phyloP scores from a whole-genome alignment of 2,888 invertebrate genomes.

The Liopterus haemorrhoidalis region DNA sequence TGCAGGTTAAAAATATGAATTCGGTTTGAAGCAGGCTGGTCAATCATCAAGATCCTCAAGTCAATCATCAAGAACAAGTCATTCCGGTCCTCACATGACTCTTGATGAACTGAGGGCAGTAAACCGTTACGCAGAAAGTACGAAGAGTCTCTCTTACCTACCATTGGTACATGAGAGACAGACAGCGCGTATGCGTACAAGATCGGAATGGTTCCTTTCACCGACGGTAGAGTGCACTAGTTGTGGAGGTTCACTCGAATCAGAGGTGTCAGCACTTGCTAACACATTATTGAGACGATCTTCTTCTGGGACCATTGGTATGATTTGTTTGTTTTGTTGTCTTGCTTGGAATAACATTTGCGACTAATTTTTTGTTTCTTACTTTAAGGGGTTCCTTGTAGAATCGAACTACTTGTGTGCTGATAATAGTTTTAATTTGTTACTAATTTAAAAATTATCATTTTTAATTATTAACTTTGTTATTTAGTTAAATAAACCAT shows the following conservation, averaged over 20 bases:
- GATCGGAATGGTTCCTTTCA: slow-evolving; percentile 95
- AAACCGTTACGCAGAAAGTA: slow-evolving; percentile 87
- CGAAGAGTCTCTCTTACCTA: slow-evolving; percentile 83
- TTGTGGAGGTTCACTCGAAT: slow-evolving; percentile 45
- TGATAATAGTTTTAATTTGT: too few relatives aligned
- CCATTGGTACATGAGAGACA: slow-evolving; percentile 95
- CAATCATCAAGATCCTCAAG: slow-evolving; percentile 68
- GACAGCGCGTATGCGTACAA: slow-evolving; percentile 91
- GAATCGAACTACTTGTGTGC: too few relatives aligned
- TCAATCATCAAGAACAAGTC: slow-evolving; percentile 60
- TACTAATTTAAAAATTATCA: background rate
- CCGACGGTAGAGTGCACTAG: slow-evolving; percentile 52
- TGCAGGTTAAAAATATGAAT: slow-evolving; percentile 2
- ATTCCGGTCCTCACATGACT: slow-evolving; percentile 67
- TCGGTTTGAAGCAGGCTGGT: slow-evolving; percentile 36
- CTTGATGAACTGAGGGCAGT: slow-evolving; percentile 78
- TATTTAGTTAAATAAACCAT: too few relatives aligned
- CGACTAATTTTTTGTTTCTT: too few relatives aligned
- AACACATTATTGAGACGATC: slow-evolving; percentile 45
- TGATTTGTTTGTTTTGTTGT: too few relatives aligned
- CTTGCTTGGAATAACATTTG: too few relatives aligned
- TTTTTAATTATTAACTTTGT: slow-evolving; percentile 5
- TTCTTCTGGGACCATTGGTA: slow-evolving; percentile 55
- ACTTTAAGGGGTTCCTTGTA: too few relatives aligned
- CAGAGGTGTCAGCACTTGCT: slow-evolving; percentile 42